Percentiles rank a stretch among this genome's conserved stretches.
Conservation (phyloP, 2,113 vertebrate genomes). For the Noturus placidus region DNA sequence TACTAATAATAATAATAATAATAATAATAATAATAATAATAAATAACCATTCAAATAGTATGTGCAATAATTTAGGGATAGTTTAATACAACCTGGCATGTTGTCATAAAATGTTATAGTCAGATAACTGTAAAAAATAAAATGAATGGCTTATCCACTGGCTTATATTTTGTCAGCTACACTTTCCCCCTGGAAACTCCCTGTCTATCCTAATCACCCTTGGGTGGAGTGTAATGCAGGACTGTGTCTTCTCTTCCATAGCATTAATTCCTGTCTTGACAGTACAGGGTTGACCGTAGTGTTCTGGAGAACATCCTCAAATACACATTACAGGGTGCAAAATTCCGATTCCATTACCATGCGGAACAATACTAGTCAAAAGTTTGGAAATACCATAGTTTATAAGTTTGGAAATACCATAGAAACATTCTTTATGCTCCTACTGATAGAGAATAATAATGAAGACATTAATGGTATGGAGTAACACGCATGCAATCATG, state of each 20-base stretch:
- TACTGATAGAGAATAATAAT: background rate
- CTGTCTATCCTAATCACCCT: background rate
- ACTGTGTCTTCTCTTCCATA: conserved; percentile 13
- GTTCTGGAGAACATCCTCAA: conserved; percentile 40
- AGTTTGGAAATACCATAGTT: too few relatives aligned
- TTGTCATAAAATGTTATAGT: background rate
- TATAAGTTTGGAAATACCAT: background rate
- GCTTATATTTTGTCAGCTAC: background rate
- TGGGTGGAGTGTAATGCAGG: background rate
- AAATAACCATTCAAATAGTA: background rate
- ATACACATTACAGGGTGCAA: conserved; percentile 26
- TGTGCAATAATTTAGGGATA: background rate
- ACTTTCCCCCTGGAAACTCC: conserved; percentile 3
- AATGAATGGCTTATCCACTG: background rate
- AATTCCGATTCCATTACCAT: background rate
- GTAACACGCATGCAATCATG: background rate
- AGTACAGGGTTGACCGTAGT: conserved; percentile 49
- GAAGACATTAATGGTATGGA: background rate
- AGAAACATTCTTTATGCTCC: background rate
- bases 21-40: too few relatives aligned
- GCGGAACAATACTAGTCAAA: background rate
- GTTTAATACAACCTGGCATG: background rate
- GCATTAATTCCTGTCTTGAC: conserved; percentile 61
- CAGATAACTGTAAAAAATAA: background rate
- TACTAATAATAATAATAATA: too few relatives aligned